Conservation (phyloP, 2,113 vertebrate genomes). For the Poeciliopsis retropinna region DNA sequence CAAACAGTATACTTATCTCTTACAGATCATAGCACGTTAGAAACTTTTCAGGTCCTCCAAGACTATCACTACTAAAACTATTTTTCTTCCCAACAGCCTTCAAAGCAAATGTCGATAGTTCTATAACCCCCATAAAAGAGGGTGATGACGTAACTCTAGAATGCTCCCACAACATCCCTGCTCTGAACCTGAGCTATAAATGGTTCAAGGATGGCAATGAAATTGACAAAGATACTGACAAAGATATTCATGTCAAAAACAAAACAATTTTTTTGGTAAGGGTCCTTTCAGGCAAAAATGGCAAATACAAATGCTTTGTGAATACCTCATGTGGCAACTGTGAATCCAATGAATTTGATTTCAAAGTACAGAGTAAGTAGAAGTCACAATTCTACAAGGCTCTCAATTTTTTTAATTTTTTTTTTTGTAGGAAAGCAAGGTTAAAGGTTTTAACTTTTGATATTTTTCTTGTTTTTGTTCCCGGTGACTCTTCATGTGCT, state of each 20-base stretch:
- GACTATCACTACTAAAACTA: constrained; percentile 1
- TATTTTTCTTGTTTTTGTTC: neutral
- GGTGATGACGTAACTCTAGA: neutral
- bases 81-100: constrained; percentile 27
- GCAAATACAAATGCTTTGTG: constrained; percentile 44
- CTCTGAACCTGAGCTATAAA: neutral
- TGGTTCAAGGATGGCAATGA: neutral
- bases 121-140: accelerated
- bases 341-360: accelerated
- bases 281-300: accelerated
- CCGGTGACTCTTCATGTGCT: neutral
- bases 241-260: accelerated
- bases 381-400: neutral
- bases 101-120: constrained; percentile 8
- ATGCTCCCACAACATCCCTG: constrained; percentile 37
- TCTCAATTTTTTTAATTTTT: neutral
- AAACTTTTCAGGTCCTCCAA: constrained; percentile 3
- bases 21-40: neutral
- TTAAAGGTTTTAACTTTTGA: neutral
- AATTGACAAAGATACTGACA: accelerated
- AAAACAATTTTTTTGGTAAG: accelerated
- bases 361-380: constrained; percentile 37
- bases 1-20: neutral
- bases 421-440: neutral
- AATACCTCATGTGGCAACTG: neutral